phyloP scores from a whole-genome alignment of 1,140 invertebrate species.

The Papilio machaon region DNA sequence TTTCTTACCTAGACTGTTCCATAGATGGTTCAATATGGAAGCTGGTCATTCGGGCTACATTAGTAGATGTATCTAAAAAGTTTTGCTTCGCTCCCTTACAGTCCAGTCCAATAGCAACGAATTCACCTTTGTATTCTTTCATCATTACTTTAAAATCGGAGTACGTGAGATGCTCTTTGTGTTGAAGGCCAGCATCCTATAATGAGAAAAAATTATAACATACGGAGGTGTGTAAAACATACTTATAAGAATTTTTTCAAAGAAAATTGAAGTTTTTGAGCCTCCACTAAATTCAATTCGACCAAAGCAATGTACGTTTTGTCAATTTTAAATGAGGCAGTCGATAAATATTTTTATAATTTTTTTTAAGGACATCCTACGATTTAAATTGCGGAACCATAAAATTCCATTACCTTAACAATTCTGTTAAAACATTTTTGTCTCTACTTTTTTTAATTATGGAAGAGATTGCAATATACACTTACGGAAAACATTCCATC shows the following conservation, averaged over 20 bases:
- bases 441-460: too few relatives aligned
- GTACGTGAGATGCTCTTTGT: constrained; percentile 96
- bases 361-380: too few relatives aligned
- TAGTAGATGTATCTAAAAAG: constrained; percentile 96
- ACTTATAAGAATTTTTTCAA: too few relatives aligned
- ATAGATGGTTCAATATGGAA: constrained; percentile 93
- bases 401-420: too few relatives aligned
- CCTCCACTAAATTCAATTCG: too few relatives aligned
- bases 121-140: constrained; percentile 98
- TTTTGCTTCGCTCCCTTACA: constrained; percentile 98
- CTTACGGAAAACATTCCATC: constrained; percentile 95
- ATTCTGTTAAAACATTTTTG: too few relatives aligned
- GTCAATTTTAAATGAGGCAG: too few relatives aligned
- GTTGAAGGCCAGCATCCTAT: constrained; percentile 93
- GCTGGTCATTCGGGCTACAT: constrained; percentile 96
- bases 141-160: constrained; percentile 98
- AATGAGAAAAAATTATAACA: constrained; percentile 40
- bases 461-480: not conserved
- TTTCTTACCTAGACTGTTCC: constrained; percentile 81
- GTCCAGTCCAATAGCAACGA: constrained; percentile 97
- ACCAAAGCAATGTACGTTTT: too few relatives aligned
- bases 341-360: too few relatives aligned
- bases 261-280: too few relatives aligned
- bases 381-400: too few relatives aligned
- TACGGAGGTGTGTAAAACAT: constrained; percentile 16